Percentiles rank a stretch among this genome's conserved stretches.
Evolutionary conservation across 2,797 vertebrate genomes (phyloP).

Genomic region (Micrastur ruficollis): DNA sequence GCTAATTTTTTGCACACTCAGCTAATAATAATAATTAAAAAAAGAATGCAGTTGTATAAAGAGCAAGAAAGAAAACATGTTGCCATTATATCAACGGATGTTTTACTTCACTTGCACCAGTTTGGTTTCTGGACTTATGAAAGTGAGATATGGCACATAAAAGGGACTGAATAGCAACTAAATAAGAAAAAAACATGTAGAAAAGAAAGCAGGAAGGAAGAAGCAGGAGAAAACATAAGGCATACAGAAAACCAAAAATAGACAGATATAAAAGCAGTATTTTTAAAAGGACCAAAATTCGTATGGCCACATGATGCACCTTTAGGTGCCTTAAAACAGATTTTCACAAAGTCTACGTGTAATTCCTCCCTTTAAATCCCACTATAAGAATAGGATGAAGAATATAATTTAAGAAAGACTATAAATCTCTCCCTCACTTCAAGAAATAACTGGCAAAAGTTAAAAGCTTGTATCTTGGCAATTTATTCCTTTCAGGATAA

Average conservation of each 20-base stretch:
- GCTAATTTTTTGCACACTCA: neutral
- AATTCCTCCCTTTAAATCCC: neutral
- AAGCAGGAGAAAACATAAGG: neutral
- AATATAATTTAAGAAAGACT: neutral
- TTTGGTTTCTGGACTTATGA: neutral
- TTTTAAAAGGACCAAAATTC: neutral
- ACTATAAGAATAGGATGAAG: neutral
- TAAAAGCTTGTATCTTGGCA: neutral
- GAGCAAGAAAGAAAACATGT: neutral
- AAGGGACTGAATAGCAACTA: neutral
- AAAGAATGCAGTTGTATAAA: neutral
- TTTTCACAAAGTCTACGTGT: neutral
- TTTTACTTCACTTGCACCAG: neutral
- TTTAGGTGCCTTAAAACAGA: neutral
- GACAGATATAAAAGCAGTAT: neutral
- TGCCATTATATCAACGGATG: neutral
- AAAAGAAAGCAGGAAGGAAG: neutral
- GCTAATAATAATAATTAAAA: neutral
- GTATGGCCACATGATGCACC: neutral
- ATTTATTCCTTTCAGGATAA: neutral
- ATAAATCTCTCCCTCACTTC: neutral
- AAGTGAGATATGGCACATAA: neutral
- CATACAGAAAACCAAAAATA: neutral
- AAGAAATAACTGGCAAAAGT: neutral
- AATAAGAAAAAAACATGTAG: neutral